Evolutionary conservation across 2,113 vertebrate genomes (phyloP).

Genomic region (Lipophrys pholis): DNA sequence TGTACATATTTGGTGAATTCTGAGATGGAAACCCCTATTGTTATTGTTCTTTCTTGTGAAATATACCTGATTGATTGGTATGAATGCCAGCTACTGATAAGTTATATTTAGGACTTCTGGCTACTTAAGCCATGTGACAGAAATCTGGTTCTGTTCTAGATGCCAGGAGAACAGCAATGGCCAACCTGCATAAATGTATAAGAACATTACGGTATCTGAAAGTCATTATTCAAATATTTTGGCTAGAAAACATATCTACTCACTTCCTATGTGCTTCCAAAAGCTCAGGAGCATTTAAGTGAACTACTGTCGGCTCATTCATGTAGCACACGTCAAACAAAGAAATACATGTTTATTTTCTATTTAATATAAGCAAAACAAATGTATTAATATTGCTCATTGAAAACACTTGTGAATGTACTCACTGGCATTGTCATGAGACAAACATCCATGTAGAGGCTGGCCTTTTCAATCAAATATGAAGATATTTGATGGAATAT

Average conservation of each 20-base stretch:
- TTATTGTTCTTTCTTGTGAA: conserved; percentile 39
- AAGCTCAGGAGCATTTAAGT: conserved; percentile 23
- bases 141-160: conserved; percentile 48
- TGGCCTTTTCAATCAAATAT: not conserved
- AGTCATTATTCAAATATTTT: conserved; percentile 16
- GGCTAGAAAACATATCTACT: not conserved
- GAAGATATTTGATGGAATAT: not conserved
- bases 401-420: not conserved
- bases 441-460: not conserved
- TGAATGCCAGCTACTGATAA: conserved; percentile 17
- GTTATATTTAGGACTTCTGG: conserved; percentile 14
- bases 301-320: conserved; percentile 25
- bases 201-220: conserved; percentile 14
- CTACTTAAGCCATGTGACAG: conserved; percentile 4
- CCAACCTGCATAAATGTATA: conserved; percentile 8
- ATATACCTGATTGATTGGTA: conserved; percentile 32
- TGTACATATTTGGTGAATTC: conserved; percentile 32
- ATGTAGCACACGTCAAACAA: conserved; percentile 8
- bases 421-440: conserved; percentile 1
- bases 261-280: conserved; percentile 15
- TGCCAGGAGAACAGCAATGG: conserved; percentile 32
- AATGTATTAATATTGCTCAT: not conserved
- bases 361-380: not conserved
- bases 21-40: conserved; percentile 6
- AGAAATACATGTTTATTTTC: conserved; percentile 41